These are phyloP conservation scores for Micrasema minimum DNA, from an alignment of 1,140 invertebrate species.

Conservation along the genomic window DNA sequence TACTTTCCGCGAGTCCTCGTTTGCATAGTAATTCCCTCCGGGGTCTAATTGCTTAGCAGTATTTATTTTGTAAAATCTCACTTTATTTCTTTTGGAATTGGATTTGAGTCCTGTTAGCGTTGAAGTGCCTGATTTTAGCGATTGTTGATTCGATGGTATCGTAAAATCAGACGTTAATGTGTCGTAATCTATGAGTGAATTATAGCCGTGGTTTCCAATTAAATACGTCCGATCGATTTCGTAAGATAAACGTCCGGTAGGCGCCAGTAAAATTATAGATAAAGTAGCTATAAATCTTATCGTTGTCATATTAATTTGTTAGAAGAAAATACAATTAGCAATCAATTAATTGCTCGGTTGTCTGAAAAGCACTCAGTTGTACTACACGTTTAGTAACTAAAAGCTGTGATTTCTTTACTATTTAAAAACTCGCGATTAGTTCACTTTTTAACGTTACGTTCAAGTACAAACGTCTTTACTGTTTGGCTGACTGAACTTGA, in stretches of 20 bases:
- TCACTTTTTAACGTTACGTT: neutral
- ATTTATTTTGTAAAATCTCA: conserved; percentile 29
- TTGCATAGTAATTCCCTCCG: neutral
- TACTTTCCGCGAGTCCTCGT: neutral
- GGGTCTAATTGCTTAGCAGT: conserved; percentile 13
- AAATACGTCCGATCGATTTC: conserved; percentile 24
- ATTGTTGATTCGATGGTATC: conserved; percentile 11
- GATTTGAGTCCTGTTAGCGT: neutral
- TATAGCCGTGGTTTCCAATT: conserved; percentile 34
- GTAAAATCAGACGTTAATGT: conserved; percentile 14
- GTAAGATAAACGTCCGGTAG: conserved; percentile 1
- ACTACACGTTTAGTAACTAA: neutral
- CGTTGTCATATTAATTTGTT: neutral
- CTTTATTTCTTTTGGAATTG: conserved; percentile 8
- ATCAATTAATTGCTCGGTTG: neutral
- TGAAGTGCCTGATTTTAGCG: neutral
- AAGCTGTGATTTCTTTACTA: neutral
- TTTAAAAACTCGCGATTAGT: neutral
- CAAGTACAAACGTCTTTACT: neutral
- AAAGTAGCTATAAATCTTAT: neutral
- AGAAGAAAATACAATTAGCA: neutral
- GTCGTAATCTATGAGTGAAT: conserved; percentile 10
- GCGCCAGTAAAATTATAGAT: neutral
- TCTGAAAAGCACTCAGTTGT: neutral
- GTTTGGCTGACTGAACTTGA: neutral